Conservation (phyloP, 2,888 invertebrate species). For the Theristus sp. region DNA sequence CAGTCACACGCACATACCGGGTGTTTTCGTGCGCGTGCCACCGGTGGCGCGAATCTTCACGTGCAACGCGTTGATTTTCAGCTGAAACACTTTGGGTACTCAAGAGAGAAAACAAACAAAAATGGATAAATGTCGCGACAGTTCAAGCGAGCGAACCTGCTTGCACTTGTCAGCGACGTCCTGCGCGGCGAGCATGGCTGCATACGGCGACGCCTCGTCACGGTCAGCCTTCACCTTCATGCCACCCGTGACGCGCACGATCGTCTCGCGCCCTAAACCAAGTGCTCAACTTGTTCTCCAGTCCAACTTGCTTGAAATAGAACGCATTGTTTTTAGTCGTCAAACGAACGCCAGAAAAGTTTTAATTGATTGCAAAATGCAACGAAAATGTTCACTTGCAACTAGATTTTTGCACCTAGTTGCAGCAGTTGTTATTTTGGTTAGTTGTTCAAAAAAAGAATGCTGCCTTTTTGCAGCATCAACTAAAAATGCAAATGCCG, state of each 20-base stretch:
- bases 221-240: slow-evolving; percentile 99
- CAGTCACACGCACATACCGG: slow-evolving; percentile 10
- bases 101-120: no score
- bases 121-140: no score
- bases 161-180: slow-evolving; percentile 99
- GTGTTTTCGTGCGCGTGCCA: slow-evolving; percentile 40
- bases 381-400: no score
- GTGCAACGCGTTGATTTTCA: slow-evolving; percentile 87
- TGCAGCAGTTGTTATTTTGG: background rate
- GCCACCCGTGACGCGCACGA: slow-evolving; percentile 55
- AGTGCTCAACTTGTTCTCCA: no score
- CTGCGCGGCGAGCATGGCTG: slow-evolving; percentile 99
- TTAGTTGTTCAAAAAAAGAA: background rate
- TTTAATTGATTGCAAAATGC: no score
- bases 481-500: no score
- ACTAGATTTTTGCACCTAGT: no score
- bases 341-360: no score
- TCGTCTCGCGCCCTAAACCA: slow-evolving; percentile 41
- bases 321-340: no score
- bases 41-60: slow-evolving; percentile 95
- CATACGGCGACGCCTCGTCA: slow-evolving; percentile 98
- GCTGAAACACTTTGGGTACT: no score
- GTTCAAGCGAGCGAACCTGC: slow-evolving; percentile 46
- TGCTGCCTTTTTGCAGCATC: no score
- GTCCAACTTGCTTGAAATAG: no score